These are phyloP conservation scores for Polia nebulosa DNA, from an alignment of 2,888 invertebrate species.

Conservation along the genomic window DNA sequence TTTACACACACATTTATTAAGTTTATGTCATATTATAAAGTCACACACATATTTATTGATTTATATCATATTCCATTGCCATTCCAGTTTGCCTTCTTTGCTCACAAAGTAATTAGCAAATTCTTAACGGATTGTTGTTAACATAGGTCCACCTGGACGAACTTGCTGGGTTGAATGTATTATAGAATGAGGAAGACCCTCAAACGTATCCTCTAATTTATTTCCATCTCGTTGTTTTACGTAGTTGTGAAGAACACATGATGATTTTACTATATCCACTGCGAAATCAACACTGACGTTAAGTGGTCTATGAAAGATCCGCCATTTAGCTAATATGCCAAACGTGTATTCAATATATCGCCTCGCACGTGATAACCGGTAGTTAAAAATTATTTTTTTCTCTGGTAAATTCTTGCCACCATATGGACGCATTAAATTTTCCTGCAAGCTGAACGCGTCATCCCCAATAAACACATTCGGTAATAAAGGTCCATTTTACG, in stretches of 20 bases:
- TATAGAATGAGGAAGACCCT: slow-evolving; percentile 61
- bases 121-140: slow-evolving; percentile 63
- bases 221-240: slow-evolving; percentile 60
- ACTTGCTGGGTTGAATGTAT: slow-evolving; percentile 58
- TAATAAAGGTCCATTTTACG: neutral
- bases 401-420: neutral
- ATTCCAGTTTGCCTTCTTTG: slow-evolving; percentile 65
- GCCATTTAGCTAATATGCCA: too few species aligned
- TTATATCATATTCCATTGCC: slow-evolving; percentile 67
- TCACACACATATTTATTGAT: slow-evolving; percentile 45
- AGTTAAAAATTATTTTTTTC: neutral
- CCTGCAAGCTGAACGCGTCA: too few species aligned
- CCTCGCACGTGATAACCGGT: too few species aligned
- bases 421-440: slow-evolving; percentile 2
- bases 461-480: neutral
- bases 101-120: slow-evolving; percentile 67
- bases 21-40: too few species aligned
- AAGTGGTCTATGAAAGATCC: slow-evolving; percentile 1
- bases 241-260: slow-evolving; percentile 60
- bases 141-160: slow-evolving; percentile 63
- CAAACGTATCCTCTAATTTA: slow-evolving; percentile 31
- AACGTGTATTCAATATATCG: too few species aligned
- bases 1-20: too few species aligned
- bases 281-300: slow-evolving; percentile 6
- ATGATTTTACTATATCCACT: slow-evolving; percentile 42